Base-by-base conservation (phyloP, 53 echinoderm and acorn worm species). In the Holothuria leucospilota region DNA sequence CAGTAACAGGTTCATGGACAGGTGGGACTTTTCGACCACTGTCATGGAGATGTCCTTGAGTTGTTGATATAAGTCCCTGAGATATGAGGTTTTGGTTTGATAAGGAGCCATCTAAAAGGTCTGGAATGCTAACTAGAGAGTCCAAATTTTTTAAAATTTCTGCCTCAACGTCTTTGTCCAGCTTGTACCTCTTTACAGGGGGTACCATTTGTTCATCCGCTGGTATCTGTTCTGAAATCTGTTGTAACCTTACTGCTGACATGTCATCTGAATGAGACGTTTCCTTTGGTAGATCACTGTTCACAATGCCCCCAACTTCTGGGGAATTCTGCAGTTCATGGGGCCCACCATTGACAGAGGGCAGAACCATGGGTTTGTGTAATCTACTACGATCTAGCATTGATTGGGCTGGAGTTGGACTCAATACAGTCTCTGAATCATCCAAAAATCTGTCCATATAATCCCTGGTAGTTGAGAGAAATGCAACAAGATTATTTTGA, bases 361-460 rank as follows among this genome's bases (percentile, higher is more conserved):
- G 86, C 38, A 93, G 89, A 74, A 95, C 90, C 34, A 86, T 68
- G 11, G 92, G 89, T 75, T 90, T 96, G 82, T 90, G 88, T 26
- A 90, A 23, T 59, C 96, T 84, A 62, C 84, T 90, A 69, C 86
- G 92, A 88, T 94, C 96, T 80, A 96, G 51, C 39, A 94, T 86
- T 40, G 87, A 90, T 38, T 96, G 96, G 40, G 94, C 91, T 20
- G 94, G 96, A 63, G 94, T 92, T 40, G 96, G 96, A 53, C 96
- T 94, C 41, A 90, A 82, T 13, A 94, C 84, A 84, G 86, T 93
- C 86, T 97, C 97, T 9, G 93, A 86, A 78, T 97, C 97, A 72
- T 97, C 97, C 71, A 97, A 41, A 85, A 97, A 97, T 59, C 93
- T 80, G 65, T 94, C 97, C 97, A 97, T 97, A 86, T 97, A 97